Evolutionary conservation across 2,797 vertebrate genomes (phyloP), one percentile per base, ranked within the genome.

Genomic region (Odontamblyopus rebecca): DNA sequence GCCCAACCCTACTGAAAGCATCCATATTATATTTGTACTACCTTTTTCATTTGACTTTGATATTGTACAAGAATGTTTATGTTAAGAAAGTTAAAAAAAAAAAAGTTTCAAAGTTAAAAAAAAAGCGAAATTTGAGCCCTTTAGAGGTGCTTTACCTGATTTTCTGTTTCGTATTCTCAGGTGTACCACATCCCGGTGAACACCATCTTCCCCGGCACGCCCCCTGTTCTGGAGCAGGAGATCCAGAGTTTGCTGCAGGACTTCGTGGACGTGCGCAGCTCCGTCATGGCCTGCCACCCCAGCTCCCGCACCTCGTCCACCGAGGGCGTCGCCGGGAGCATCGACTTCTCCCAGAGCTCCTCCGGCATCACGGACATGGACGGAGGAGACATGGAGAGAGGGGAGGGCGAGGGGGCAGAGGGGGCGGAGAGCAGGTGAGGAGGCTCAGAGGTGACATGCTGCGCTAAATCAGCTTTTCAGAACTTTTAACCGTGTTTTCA

Each of bases 291-390:
- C 68, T 89, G 90, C 63, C 87, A 86, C 51, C 94, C 95, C 67
- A 96, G 95, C 84, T 97, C 96, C 72, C 93, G 96, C 87, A 98
- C 96, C 0, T 98, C 97, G 32, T 98, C 97, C 67, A 98, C 97
- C 0, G 97, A 98, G 85, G 97, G 96, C 1, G 96, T 98, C 80
- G 96, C 96, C 50, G 97, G 97, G 81, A 98, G 96, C 2, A 95
- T 97, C 44, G 96, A 97, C 11, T 95, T 97, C 80, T 98, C 97
- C 66, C 96, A 98, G 85, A 96, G 95, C 23, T 98, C 97, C 26
- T 98, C 97, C 6, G 97, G 97, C 53, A 96, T 98, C 76, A 94
- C 94, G 83, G 97, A 98, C 80, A 92, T 98, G 75, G 96, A 97
- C 57, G 94, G 95, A 60, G 96, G 96, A 69, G 97, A 98, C 79